phyloP scores from a whole-genome alignment of 2,113 vertebrate species.

The Trogon melanurus region DNA sequence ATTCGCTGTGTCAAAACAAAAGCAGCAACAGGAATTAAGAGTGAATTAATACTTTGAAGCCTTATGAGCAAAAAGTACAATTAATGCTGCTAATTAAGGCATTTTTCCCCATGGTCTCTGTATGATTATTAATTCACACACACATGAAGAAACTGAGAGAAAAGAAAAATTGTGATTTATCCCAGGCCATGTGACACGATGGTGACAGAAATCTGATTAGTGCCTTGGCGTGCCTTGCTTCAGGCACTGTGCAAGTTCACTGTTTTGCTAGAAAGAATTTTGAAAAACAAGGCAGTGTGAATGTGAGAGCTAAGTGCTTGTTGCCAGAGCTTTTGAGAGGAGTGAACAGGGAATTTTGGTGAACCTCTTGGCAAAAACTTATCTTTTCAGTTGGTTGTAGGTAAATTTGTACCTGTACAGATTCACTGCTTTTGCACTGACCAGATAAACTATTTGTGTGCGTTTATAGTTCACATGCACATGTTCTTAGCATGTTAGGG shows the following conservation, averaged over 20 bases:
- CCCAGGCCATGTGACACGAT: not conserved
- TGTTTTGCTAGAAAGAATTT: not conserved
- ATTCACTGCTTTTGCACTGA: not conserved
- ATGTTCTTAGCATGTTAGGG: not conserved
- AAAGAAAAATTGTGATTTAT: not conserved
- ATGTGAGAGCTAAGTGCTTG: not conserved
- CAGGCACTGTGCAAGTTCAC: not conserved
- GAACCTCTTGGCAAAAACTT: not conserved
- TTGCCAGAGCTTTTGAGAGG: not conserved
- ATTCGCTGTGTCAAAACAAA: not conserved
- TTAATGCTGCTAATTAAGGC: not conserved
- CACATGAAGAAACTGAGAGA: not conserved
- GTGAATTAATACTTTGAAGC: not conserved
- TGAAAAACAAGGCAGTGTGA: not conserved
- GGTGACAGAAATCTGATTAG: not conserved
- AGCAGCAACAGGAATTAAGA: not conserved
- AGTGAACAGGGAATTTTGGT: not conserved
- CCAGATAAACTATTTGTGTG: accelerated
- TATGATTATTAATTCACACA: not conserved
- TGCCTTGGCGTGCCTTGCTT: not conserved
- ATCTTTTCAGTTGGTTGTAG: not conserved
- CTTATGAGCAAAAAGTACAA: not conserved
- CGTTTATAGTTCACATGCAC: not conserved
- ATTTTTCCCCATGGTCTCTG: not conserved
- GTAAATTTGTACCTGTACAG: not conserved